phyloP scores from a whole-genome alignment of 2,888 invertebrate genomes.

The Agrochola circellaris region DNA sequence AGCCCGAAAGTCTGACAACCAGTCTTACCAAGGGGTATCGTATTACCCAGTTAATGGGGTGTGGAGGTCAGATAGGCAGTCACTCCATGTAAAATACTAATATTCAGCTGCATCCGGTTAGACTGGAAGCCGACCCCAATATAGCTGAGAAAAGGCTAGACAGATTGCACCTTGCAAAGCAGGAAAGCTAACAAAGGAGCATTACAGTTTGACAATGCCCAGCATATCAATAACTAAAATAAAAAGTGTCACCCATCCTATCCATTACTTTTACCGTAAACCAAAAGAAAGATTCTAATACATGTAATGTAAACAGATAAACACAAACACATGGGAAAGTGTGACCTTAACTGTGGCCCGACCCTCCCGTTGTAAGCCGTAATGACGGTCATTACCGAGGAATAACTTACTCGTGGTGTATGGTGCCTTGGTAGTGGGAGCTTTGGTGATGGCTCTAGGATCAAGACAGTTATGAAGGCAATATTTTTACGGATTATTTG shows the following conservation, averaged over 20 bases:
- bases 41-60: no score
- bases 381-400: constrained; percentile 66
- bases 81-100: no score
- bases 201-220: neutral
- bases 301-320: constrained; percentile 40
- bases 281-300: constrained; percentile 30
- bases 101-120: no score
- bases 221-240: neutral
- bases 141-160: no score
- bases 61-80: no score
- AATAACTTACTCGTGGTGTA: constrained; percentile 43
- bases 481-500: neutral
- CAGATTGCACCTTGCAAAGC: neutral
- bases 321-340: constrained; percentile 69
- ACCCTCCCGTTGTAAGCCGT: constrained; percentile 55
- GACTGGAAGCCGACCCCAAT: no score
- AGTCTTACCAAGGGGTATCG: no score
- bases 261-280: constrained; percentile 33
- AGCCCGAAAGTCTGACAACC: no score
- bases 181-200: neutral
- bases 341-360: constrained; percentile 67
- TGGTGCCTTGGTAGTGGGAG: constrained; percentile 13
- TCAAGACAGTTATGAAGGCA: neutral
- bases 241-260: neutral
- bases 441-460: constrained; percentile 17